phyloP scores from a whole-genome alignment of 1,140 invertebrate genomes.

The Ladona fulva region DNA sequence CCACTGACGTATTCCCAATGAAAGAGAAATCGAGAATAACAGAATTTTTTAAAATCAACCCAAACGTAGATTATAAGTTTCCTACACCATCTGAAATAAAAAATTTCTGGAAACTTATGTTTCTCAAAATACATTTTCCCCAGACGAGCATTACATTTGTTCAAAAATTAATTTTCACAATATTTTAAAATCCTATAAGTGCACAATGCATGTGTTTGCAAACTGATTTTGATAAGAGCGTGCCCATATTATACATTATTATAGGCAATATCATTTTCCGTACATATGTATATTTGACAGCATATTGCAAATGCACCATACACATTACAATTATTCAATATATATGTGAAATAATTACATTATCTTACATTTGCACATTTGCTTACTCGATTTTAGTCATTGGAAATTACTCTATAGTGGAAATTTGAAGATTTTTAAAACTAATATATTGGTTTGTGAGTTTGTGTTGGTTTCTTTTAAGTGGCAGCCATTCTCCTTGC shows the following conservation, averaged over 20 bases:
- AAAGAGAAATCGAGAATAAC: background rate
- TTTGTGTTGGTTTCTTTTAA: background rate
- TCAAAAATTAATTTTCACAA: background rate
- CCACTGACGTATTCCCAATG: background rate
- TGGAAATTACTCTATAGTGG: slow-evolving; percentile 6
- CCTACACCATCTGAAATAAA: background rate
- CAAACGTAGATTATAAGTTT: background rate
- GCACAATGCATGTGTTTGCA: background rate
- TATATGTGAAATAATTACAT: slow-evolving; percentile 5
- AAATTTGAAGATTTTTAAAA: background rate
- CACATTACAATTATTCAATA: background rate
- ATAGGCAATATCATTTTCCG: background rate
- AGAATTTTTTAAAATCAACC: background rate
- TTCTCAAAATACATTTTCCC: background rate
- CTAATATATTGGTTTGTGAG: background rate
- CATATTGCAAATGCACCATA: slow-evolving; percentile 5
- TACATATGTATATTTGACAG: slow-evolving; percentile 2
- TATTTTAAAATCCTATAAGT: background rate
- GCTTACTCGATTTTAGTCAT: background rate
- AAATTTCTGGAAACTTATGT: background rate
- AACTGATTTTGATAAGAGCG: background rate
- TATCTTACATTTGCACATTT: background rate
- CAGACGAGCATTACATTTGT: background rate
- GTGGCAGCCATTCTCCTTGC: background rate
- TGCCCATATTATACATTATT: background rate